Base-by-base conservation (phyloP, 2,113 vertebrate species). In the Monarcha castaneiventris region DNA sequence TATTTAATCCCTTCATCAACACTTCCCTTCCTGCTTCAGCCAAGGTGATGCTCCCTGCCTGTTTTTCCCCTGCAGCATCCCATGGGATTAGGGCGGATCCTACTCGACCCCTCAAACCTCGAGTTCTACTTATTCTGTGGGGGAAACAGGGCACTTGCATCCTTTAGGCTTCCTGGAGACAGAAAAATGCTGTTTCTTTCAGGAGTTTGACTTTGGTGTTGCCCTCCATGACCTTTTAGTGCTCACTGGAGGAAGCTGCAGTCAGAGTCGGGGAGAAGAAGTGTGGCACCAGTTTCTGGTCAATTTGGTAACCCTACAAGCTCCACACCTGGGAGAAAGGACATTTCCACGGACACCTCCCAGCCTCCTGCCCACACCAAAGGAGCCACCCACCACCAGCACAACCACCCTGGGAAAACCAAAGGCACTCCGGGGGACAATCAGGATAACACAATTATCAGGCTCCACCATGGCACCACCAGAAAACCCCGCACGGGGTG, bases 401-500 rank as follows among this genome's bases (percentile, higher is more conserved):
- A 69, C 55, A 29, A 30, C 7, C 11, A 37, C 62, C 20, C 63
- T 3, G 13, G 51, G 27, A 55, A 58, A 74, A 10, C 56, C 64
- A 27, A 75, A 44, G 7, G 43, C 75, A 3, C 1, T 7, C 32
- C 8, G 33, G 33, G 63, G 71, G 54, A 80, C 55, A 71, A 39
- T 61, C 74, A 37, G 51, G 69, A 54, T 16, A 75, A 71, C 4
- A 2, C 33, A 27, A 29, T 63, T 18, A 76, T 46, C 5, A 0
- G 23, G 48, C 54, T 86, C 16, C 1, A 32, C n/a, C 68, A 48
- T 0, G 1, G 32, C 86, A 44, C 56, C 5, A 75, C 26, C 66
- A 16, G 46, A n/a, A 41, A 82, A 74, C n/a, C 35, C 55, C 19
- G 4, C 0, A 1, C 0, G 1, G 18, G 16, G 6, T 2, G 2